Evolutionary conservation across 2,888 invertebrate genomes (phyloP).

Genomic region (Lithophane ornitopus): DNA sequence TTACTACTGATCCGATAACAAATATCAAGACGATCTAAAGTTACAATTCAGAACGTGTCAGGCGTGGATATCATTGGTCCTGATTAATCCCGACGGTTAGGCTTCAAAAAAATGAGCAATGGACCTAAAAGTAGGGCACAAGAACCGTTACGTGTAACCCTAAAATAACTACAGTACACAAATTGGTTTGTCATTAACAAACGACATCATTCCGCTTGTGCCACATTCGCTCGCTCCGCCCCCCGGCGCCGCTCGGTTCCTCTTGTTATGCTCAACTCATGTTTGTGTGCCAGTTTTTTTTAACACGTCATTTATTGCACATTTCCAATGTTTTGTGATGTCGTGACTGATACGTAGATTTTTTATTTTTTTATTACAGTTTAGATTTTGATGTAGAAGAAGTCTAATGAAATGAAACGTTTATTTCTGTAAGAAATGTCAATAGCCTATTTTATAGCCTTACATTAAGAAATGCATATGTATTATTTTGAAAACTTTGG

Average conservation of each 20-base stretch:
- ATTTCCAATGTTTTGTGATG: conserved; percentile 36
- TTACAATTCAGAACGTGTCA: not conserved
- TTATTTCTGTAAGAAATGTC: not conserved
- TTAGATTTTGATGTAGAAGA: not conserved
- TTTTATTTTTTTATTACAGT: not conserved
- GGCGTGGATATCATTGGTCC: not conserved
- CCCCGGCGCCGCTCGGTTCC: conserved; percentile 69
- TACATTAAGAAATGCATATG: not conserved
- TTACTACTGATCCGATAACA: not conserved
- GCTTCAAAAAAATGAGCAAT: conserved; percentile 45
- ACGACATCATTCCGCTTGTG: conserved; percentile 63
- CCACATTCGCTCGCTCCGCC: conserved; percentile 62
- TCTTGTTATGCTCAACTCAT: conserved; percentile 79
- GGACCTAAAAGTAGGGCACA: conserved; percentile 34
- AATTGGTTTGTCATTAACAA: conserved; percentile 65
- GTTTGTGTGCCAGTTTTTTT: conserved; percentile 70
- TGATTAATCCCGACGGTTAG: conserved; percentile 10
- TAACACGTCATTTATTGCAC: conserved; percentile 30
- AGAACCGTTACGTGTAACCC: conserved; percentile 45
- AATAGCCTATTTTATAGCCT: not conserved
- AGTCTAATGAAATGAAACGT: not conserved
- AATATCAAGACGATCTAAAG: not conserved
- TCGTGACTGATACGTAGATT: conserved; percentile 28
- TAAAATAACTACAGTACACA: conserved; percentile 54
- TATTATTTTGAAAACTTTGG: not conserved